These are phyloP conservation scores for Corythornis madagascariensis DNA, from an alignment of 2,113 vertebrate genomes.

Conservation along the genomic window DNA sequence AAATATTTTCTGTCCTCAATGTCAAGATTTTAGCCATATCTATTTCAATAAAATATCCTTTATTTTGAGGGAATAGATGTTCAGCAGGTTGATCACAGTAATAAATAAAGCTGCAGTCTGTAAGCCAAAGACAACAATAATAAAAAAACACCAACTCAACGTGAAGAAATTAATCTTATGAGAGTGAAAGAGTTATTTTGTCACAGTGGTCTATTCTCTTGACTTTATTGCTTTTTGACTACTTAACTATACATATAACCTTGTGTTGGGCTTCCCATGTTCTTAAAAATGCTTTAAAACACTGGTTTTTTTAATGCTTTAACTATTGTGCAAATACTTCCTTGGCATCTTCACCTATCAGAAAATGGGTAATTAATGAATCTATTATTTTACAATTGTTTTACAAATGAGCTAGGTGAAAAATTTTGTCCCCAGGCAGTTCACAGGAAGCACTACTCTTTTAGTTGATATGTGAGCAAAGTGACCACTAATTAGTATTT, in stretches of 20 bases:
- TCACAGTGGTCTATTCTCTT: not conserved
- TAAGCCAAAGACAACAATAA: not conserved
- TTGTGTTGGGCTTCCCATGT: not conserved
- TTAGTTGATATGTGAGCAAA: not conserved
- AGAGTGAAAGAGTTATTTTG: not conserved
- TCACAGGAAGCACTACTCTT: not conserved
- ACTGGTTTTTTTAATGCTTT: not conserved
- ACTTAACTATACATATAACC: not conserved
- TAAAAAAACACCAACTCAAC: not conserved
- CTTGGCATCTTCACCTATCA: not conserved
- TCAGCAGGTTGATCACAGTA: not conserved
- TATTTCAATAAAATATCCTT: not conserved
- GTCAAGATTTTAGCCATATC: not conserved
- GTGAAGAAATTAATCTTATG: not conserved
- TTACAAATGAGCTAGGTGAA: not conserved
- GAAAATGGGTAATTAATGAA: not conserved
- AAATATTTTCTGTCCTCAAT: not conserved
- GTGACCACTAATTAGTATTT: not conserved
- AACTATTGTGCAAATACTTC: not conserved
- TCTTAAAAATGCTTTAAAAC: not conserved
- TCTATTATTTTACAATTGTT: not conserved
- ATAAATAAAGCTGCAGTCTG: not conserved
- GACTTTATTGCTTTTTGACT: not conserved
- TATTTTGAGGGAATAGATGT: not conserved
- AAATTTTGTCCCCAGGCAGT: not conserved